Evolutionary conservation across 2,797 vertebrate genomes (phyloP).

Genomic region (Sciurus vulgaris): DNA sequence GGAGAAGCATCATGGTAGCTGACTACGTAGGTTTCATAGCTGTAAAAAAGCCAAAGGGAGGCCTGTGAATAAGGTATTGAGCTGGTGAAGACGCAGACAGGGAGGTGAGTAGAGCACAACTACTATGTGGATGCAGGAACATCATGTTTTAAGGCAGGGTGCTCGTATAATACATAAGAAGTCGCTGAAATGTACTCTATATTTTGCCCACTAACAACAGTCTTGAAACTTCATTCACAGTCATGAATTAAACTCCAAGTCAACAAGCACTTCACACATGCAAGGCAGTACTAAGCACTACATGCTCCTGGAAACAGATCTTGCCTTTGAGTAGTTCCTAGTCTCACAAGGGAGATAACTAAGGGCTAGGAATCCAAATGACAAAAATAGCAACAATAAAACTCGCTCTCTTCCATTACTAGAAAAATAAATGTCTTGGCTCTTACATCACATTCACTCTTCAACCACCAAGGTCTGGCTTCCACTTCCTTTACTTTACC

Average conservation of each 20-base stretch:
- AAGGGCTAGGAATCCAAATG: not conserved
- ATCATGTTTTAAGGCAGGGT: not conserved
- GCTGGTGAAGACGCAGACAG: fast-evolving
- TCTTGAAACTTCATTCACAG: not conserved
- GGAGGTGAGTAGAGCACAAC: not conserved
- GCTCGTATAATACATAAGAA: not conserved
- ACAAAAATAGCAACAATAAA: not conserved
- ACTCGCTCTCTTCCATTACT: not conserved
- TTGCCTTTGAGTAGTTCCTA: not conserved
- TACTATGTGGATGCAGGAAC: not conserved
- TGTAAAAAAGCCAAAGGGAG: not conserved
- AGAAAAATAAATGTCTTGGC: not conserved
- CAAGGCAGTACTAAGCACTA: not conserved
- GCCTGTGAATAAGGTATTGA: not conserved
- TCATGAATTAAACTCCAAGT: not conserved
- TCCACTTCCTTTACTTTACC: not conserved
- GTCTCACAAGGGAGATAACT: not conserved
- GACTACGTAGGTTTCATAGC: slow-evolving; percentile 84
- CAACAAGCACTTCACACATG: not conserved
- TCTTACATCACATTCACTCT: not conserved
- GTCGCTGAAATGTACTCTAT: not conserved
- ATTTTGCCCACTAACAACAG: not conserved
- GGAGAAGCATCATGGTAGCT: slow-evolving; percentile 40
- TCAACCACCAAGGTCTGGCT: slow-evolving; percentile 20
- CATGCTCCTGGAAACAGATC: not conserved